Conservation (phyloP, 2,888 invertebrate species). For the Arge pagana region DNA sequence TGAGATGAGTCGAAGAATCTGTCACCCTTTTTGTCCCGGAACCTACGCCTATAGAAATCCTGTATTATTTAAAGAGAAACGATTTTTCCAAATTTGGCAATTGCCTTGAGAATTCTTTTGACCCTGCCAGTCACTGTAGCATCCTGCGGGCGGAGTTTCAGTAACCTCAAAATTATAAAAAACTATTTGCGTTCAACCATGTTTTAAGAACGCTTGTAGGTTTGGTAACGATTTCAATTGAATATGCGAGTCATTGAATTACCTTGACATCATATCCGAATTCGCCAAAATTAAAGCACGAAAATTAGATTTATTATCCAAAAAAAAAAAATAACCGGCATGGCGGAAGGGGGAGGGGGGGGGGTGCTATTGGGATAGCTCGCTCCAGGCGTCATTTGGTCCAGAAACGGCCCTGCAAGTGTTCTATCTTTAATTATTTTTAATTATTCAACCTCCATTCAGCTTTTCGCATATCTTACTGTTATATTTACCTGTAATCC, state of each 20-base stretch:
- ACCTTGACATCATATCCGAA: conserved; percentile 35
- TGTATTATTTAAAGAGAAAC: not conserved
- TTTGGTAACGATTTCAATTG: conserved; percentile 35
- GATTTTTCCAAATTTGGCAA: conserved; percentile 22
- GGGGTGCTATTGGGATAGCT: not conserved
- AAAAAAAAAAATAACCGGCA: not conserved
- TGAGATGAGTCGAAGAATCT: not conserved
- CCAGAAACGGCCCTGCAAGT: conserved; percentile 1
- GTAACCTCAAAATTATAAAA: conserved; percentile 30
- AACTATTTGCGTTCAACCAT: conserved; percentile 28
- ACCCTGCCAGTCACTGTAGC: conserved; percentile 30
- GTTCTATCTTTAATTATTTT: too few relatives aligned
- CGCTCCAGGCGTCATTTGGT: not conserved
- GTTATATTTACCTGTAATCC: too few relatives aligned
- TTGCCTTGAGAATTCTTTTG: conserved; percentile 24
- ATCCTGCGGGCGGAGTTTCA: conserved; percentile 26
- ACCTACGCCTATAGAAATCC: not conserved
- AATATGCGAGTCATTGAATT: conserved; percentile 37
- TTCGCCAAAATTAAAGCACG: conserved; percentile 36
- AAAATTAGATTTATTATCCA: conserved; percentile 22
- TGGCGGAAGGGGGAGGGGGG: not conserved
- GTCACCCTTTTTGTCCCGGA: not conserved
- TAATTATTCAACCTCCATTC: too few relatives aligned
- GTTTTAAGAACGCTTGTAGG: conserved; percentile 26
- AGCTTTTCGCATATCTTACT: too few relatives aligned